Conservation (phyloP, 2,797 vertebrate species). For the Ibycter americanus region DNA sequence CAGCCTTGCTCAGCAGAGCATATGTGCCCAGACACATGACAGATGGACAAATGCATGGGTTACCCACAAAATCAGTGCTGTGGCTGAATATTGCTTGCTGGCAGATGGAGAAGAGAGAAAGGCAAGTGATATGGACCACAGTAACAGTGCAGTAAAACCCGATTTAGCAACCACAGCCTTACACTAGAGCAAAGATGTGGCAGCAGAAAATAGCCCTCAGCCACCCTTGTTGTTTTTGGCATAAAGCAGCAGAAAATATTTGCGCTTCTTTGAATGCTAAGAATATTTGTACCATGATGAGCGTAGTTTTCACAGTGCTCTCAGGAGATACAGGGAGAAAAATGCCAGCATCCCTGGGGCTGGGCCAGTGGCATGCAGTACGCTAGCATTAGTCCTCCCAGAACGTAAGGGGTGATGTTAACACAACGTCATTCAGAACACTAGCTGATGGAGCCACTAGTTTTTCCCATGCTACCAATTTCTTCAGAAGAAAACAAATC, state of each 20-base stretch:
- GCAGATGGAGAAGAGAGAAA: neutral
- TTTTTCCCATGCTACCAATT: neutral
- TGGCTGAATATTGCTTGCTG: neutral
- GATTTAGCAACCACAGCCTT: neutral
- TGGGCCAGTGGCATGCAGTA: neutral
- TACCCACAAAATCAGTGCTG: neutral
- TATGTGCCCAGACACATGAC: accelerated
- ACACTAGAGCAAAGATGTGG: neutral
- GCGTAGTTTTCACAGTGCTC: neutral
- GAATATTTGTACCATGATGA: neutral
- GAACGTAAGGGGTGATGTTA: neutral
- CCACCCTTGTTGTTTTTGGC: slow-evolving; percentile 29
- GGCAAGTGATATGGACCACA: neutral
- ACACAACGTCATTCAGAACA: neutral
- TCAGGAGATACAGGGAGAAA: neutral
- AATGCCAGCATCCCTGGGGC: neutral
- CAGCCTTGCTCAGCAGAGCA: neutral
- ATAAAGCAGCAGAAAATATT: neutral
- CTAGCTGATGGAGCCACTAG: neutral
- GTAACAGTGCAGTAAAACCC: neutral
- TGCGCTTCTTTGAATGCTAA: neutral
- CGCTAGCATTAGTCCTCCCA: neutral
- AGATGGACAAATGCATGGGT: neutral
- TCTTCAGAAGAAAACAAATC: neutral
- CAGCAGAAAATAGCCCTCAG: neutral